phyloP scores from a whole-genome alignment of 2,888 invertebrate genomes.

The Amblyjoppa proteus region DNA sequence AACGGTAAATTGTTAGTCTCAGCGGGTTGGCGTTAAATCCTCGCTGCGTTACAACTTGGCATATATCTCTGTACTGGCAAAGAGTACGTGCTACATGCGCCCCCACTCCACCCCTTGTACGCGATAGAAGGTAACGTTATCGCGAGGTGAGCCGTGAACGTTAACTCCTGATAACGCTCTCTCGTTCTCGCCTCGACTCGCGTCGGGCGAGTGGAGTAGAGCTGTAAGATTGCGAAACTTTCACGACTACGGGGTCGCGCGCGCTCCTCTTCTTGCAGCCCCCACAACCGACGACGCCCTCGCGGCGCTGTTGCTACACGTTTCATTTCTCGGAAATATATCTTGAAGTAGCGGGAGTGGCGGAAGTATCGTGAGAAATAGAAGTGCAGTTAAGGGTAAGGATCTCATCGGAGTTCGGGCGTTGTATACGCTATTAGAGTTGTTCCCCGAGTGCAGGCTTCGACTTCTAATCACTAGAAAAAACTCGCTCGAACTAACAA shows the following conservation, averaged over 20 bases:
- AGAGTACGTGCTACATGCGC: constrained; percentile 34
- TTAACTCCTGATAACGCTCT: constrained; percentile 66
- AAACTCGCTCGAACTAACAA: background rate
- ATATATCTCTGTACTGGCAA: constrained; percentile 25
- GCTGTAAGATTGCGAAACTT: constrained; percentile 67
- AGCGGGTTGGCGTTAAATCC: background rate
- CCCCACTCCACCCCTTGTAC: constrained; percentile 24
- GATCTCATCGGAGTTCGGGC: background rate
- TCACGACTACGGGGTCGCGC: constrained; percentile 36
- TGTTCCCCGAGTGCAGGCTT: background rate
- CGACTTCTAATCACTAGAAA: background rate
- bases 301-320: constrained; percentile 52
- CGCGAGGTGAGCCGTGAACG: constrained; percentile 61
- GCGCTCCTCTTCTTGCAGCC: constrained; percentile 17
- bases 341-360: constrained; percentile 54
- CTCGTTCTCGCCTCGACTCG: constrained; percentile 55
- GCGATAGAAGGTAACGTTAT: constrained; percentile 63
- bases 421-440: background rate
- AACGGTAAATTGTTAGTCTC: constrained; percentile 40
- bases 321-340: constrained; percentile 57
- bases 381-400: constrained; percentile 28
- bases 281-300: constrained; percentile 6
- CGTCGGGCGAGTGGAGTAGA: background rate
- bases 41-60: background rate
- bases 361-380: constrained; percentile 49